Evolutionary conservation across 2,113 vertebrate genomes (phyloP).

Genomic region (Haliaeetus leucogaster): DNA sequence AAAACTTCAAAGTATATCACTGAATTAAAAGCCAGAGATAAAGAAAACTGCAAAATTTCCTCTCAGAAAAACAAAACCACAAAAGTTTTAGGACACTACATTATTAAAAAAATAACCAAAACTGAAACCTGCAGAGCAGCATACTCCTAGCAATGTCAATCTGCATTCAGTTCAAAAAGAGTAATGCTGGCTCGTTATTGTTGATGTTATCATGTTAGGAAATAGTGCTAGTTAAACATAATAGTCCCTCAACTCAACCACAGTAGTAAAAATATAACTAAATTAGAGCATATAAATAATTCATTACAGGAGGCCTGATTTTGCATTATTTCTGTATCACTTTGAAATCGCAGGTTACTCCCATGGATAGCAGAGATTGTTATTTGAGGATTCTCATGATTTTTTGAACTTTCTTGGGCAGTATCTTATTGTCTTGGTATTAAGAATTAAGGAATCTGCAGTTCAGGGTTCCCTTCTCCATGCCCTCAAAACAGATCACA

Average conservation of each 20-base stretch:
- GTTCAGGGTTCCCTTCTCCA: neutral
- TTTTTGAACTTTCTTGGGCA: neutral
- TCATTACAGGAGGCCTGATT: neutral
- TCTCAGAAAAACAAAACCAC: neutral
- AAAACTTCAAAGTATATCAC: neutral
- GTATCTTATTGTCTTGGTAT: neutral
- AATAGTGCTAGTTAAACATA: constrained; percentile 9
- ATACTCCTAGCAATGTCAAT: neutral
- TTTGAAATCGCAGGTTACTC: neutral
- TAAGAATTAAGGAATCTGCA: neutral
- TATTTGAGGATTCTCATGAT: neutral
- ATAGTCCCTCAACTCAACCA: neutral
- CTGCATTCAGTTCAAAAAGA: neutral
- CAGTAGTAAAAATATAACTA: neutral
- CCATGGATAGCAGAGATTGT: neutral
- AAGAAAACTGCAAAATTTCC: neutral
- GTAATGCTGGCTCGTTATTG: neutral
- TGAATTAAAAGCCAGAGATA: neutral
- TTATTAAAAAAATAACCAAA: neutral
- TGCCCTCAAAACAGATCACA: neutral
- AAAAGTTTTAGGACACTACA: neutral
- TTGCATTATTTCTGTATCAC: neutral
- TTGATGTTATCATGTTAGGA: neutral
- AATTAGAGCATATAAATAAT: constrained; percentile 33
- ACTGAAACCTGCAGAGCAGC: neutral